phyloP scores from a whole-genome alignment of 2,888 invertebrate species.

The Lithophane ornitopus region DNA sequence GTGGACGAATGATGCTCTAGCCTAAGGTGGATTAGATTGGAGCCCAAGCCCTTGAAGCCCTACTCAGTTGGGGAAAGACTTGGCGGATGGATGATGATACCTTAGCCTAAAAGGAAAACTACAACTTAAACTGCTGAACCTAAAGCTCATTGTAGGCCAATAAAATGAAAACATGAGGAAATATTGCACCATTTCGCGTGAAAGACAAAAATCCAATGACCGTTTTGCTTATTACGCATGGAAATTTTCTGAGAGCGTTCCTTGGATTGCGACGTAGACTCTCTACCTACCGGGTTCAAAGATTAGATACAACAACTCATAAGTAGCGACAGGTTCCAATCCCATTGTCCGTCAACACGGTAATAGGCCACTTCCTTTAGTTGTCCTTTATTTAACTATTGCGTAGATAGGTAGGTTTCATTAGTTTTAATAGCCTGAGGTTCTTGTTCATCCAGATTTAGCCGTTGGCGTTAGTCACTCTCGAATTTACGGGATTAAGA shows the following conservation, averaged over 20 bases:
- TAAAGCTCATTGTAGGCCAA: neutral
- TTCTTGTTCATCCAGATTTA: neutral
- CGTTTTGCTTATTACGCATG: neutral
- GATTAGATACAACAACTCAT: slow-evolving; percentile 34
- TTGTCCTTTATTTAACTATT: slow-evolving; percentile 16
- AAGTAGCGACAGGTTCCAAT: slow-evolving; percentile 16
- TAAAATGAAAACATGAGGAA: slow-evolving; percentile 1
- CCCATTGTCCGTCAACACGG: slow-evolving; percentile 35
- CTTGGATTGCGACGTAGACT: slow-evolving; percentile 14
- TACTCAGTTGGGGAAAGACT: neutral
- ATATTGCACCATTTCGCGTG: slow-evolving; percentile 11
- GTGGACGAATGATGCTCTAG: no score
- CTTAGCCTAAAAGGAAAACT: neutral
- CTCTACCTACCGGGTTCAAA: slow-evolving; percentile 35
- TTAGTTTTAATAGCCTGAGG: slow-evolving; percentile 9
- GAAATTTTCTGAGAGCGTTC: neutral
- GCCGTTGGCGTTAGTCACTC: no score
- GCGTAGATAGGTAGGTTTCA: slow-evolving; percentile 18
- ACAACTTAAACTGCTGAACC: neutral
- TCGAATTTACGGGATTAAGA: neutral
- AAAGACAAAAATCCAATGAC: neutral
- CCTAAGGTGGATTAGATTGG: no score
- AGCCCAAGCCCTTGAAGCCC: neutral
- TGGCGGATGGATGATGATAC: neutral
- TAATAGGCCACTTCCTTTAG: slow-evolving; percentile 48